Evolutionary conservation across 2,888 invertebrate species (phyloP), one percentile per base, ranked within the genome.

Genomic region (Tenthredo notha): DNA sequence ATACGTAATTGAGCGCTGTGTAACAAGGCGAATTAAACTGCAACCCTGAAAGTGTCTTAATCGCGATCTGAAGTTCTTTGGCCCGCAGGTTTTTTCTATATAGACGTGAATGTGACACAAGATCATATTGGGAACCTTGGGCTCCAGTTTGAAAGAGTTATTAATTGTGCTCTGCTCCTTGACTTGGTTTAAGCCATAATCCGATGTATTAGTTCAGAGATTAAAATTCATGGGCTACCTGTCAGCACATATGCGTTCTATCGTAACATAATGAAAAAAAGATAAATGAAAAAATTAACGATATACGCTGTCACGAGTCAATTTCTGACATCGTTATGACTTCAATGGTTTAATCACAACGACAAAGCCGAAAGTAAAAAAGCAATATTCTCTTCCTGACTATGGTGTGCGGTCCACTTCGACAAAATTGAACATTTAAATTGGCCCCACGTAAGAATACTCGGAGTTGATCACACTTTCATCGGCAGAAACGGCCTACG

Each of bases 401-500:
- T 29, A 61, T 61, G 61, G 12, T 21, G 10, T 61, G 21, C 61
- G 61, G 61, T 61, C 61, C 25, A 33, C 47, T 74, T 43, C 74
- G 43, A 21, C 21, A 74, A 40, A 33, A 18, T 72, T 72, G 6
- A 21, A 33, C 72, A 40, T 74, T 75, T 29, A 10, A 43, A 78
- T 58, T 78, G 4, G 54, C 58, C 15, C n/a, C 50, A 25, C 25
- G 58, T 78, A 9, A 78, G 12, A 29, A 54, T 78, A 50, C 37
- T 37, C 54, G 4, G 78, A 15, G 54, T n/a, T 37, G 78, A 78
- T 58, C 29, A 54, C 54, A 78, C 78, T 54, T 78, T 78, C 77
- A 54, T 78, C 58, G 15, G 54, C 58, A 78, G 58, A 78, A 78
- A 54, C 54, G 29, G n/a, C 54, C 54, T 18, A 37, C 78, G 54